A percentile compares a stretch with the other conserved stretches of the same genome.
Evolutionary conservation across 2,888 invertebrate species (phyloP).

Genomic region (Allygus modestus): DNA sequence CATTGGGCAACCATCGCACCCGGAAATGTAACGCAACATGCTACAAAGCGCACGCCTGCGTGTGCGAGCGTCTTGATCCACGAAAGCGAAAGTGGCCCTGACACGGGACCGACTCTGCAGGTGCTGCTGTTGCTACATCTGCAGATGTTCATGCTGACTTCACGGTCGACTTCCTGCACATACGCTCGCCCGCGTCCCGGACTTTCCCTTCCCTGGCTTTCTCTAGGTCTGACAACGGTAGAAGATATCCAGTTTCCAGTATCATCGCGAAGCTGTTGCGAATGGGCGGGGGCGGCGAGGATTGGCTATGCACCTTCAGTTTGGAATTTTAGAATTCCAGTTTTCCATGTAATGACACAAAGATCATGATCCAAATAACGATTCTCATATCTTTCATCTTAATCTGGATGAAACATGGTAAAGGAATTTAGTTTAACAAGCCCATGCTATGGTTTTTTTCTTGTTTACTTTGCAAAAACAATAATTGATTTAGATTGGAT

Average conservation of each 20-base stretch:
- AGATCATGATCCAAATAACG: too few species aligned
- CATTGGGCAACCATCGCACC: not conserved
- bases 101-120: slow-evolving; percentile 9
- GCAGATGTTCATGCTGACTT: slow-evolving; percentile 35
- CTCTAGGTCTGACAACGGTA: not conserved
- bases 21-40: slow-evolving; percentile 28
- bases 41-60: slow-evolving; percentile 6
- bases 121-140: slow-evolving; percentile 41
- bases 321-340: too few species aligned
- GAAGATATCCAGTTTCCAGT: not conserved
- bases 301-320: not conserved
- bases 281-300: not conserved
- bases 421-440: too few species aligned
- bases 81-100: slow-evolving; percentile 43
- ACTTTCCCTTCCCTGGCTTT: slow-evolving; percentile 21
- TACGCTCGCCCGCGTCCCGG: not conserved
- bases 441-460: too few species aligned
- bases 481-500: too few species aligned
- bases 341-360: too few species aligned
- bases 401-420: too few species aligned
- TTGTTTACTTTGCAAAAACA: too few species aligned
- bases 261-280: not conserved
- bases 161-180: slow-evolving; percentile 35
- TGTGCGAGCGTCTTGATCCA: slow-evolving; percentile 14
- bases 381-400: too few species aligned